A percentile compares a stretch with the other conserved stretches of the same genome.
Evolutionary conservation across 2,888 invertebrate genomes (phyloP).

Genomic region (Troglohyphantes excavatus): DNA sequence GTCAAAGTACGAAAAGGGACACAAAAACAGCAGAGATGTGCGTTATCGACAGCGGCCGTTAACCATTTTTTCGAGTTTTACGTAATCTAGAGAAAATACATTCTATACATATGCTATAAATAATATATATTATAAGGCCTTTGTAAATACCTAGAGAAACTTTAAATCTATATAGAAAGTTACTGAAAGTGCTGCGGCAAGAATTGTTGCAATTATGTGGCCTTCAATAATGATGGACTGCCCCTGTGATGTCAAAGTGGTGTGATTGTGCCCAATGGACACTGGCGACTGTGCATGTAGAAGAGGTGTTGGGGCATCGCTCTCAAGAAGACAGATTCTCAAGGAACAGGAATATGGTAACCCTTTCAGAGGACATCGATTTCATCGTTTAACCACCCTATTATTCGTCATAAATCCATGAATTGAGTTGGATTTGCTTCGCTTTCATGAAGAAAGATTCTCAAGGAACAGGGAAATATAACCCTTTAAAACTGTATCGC

Average conservation of each 20-base stretch:
- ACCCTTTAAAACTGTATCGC: no score
- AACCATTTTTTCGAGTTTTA: slow-evolving; percentile 55
- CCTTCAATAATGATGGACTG: slow-evolving; percentile 61
- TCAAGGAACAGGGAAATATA: no score
- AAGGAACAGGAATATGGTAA: not conserved
- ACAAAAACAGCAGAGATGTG: slow-evolving; percentile 30
- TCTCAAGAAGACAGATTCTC: slow-evolving; percentile 17
- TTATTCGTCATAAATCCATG: no score
- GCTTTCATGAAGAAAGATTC: no score
- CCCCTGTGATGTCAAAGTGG: slow-evolving; percentile 32
- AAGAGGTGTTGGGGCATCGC: slow-evolving; percentile 21
- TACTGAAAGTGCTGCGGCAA: slow-evolving; percentile 41
- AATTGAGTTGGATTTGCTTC: no score
- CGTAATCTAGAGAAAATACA: slow-evolving; percentile 68
- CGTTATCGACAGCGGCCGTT: slow-evolving; percentile 33
- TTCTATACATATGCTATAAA: slow-evolving; percentile 56
- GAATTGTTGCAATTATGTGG: slow-evolving; percentile 67
- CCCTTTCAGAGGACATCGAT: not conserved
- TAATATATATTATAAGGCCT: slow-evolving; percentile 55
- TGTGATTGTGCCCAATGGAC: slow-evolving; percentile 12
- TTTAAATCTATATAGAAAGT: slow-evolving; percentile 42
- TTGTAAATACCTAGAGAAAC: slow-evolving; percentile 72
- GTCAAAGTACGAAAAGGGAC: slow-evolving; percentile 64
- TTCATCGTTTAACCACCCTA: no score
- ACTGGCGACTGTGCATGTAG: slow-evolving; percentile 1